Percentiles rank a stretch among this genome's conserved stretches.
Evolutionary conservation across 2,888 invertebrate species (phyloP).

Genomic region (Allygus modestus): DNA sequence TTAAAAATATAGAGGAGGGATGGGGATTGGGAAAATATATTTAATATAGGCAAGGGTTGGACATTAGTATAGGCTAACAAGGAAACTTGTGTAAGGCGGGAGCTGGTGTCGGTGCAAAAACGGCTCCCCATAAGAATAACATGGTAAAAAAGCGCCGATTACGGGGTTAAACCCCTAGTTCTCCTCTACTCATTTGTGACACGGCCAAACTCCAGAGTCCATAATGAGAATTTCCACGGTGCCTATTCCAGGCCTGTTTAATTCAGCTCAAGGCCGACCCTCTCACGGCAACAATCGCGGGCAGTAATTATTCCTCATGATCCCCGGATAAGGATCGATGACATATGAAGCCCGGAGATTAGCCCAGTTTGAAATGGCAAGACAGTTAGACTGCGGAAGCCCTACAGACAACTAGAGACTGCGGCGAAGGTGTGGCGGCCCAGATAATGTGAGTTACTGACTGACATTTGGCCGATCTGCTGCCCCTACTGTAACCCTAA

Average conservation of each 20-base stretch:
- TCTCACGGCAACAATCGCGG: slow-evolving; percentile 2
- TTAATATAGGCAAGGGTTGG: too few species aligned
- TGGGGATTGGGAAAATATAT: too few species aligned
- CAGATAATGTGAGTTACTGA: neutral
- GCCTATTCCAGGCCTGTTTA: neutral
- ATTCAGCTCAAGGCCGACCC: slow-evolving; percentile 18
- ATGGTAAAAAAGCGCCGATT: too few species aligned
- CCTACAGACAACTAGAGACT: neutral
- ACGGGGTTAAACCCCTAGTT: too few species aligned
- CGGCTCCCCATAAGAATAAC: too few species aligned
- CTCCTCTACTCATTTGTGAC: neutral
- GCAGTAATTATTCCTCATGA: slow-evolving; percentile 5
- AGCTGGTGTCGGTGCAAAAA: too few species aligned
- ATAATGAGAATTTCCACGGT: slow-evolving; percentile 16
- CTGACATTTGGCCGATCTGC: slow-evolving; percentile 1
- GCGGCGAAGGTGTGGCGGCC: neutral
- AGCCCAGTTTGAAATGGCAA: slow-evolving; percentile 21
- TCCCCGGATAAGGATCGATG: slow-evolving; percentile 43
- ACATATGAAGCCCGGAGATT: slow-evolving; percentile 29
- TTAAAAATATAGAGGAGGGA: too few species aligned
- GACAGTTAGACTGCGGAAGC: neutral
- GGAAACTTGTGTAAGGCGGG: too few species aligned
- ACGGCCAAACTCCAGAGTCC: neutral
- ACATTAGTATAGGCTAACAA: too few species aligned
- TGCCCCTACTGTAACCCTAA: neutral